Conservation (phyloP, 2,113 vertebrate genomes). For the Lagenorhynchus albirostris region DNA sequence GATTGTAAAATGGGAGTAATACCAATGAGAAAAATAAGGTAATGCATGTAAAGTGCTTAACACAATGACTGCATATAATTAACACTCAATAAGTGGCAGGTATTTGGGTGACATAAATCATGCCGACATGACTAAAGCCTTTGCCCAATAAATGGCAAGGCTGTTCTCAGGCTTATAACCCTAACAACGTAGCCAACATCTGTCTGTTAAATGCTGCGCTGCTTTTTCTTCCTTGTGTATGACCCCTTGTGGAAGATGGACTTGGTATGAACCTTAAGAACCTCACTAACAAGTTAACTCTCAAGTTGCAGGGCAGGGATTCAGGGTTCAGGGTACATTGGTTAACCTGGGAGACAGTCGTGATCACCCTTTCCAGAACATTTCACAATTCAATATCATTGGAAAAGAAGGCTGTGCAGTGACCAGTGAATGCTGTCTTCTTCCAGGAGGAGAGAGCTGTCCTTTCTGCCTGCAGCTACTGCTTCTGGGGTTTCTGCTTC, state of each 20-base stretch:
- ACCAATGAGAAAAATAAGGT: not conserved
- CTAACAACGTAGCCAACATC: rapidly evolving
- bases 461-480: conserved; percentile 42
- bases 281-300: not conserved
- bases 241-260: not conserved
- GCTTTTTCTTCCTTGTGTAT: not conserved
- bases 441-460: conserved; percentile 11
- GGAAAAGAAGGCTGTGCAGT: not conserved
- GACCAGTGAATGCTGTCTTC: not conserved
- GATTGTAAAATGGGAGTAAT: not conserved
- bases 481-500: not conserved
- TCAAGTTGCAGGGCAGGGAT: not conserved
- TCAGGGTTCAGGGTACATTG: rapidly evolving
- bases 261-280: not conserved
- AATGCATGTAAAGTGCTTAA: not conserved
- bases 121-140: not conserved
- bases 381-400: not conserved
- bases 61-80: not conserved
- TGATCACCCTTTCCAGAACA: not conserved
- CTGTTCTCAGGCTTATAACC: not conserved
- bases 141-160: not conserved
- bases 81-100: not conserved
- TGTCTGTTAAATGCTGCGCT: not conserved
- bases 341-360: not conserved
- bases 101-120: not conserved